Conservation (phyloP, 2,113 vertebrate species). For the Lethenteron reissneri region DNA sequence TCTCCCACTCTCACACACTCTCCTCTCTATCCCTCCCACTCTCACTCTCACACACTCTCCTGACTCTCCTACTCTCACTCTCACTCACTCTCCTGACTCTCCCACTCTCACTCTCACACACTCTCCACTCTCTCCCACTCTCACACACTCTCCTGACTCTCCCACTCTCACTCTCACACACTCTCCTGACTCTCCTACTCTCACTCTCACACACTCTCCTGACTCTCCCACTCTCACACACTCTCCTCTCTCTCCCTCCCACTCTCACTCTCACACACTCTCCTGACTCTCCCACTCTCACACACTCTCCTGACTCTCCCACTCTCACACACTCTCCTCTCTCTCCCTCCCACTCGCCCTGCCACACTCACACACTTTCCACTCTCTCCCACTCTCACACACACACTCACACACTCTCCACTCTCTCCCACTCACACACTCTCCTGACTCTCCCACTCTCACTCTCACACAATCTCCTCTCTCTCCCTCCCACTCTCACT, state of each 20-base stretch:
- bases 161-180: conserved; percentile 2
- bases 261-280: conserved; percentile 12
- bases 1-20: neutral
- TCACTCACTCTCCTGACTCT: neutral
- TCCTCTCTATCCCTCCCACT: too few relatives aligned
- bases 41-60: too few relatives aligned
- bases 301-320: neutral
- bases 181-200: neutral
- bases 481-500: neutral
- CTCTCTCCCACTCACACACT: neutral
- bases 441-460: conserved; percentile 11
- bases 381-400: too few relatives aligned
- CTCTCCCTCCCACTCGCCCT: too few relatives aligned
- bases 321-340: too few relatives aligned
- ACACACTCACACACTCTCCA: too few relatives aligned
- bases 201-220: conserved; percentile 9
- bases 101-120: neutral
- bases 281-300: neutral
- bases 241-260: neutral
- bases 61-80: too few relatives aligned
- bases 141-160: neutral
- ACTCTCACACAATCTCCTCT: neutral
- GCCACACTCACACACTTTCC: too few relatives aligned
- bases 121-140: neutral
- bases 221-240: neutral